These are phyloP conservation scores for Ormyrus thymus DNA, from an alignment of 2,888 invertebrate species.

Conservation along the genomic window DNA sequence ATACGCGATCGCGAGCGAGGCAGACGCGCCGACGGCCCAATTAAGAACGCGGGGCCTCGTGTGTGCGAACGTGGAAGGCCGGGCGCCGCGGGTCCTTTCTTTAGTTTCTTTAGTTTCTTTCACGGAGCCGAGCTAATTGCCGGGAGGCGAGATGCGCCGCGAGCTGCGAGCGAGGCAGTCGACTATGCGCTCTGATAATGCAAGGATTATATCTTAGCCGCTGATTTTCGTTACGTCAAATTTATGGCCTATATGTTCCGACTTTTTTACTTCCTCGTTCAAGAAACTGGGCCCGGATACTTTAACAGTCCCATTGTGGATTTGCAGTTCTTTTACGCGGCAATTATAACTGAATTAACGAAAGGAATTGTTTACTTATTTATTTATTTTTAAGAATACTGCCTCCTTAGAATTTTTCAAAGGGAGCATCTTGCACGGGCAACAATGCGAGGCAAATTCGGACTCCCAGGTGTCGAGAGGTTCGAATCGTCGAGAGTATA, in stretches of 20 bases:
- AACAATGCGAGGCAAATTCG: no score
- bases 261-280: no score
- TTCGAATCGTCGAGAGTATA: no score
- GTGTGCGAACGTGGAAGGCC: background rate
- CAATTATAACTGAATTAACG: no score
- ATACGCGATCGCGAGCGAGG: conserved; percentile 67
- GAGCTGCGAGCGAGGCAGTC: background rate
- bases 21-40: conserved; percentile 49
- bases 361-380: background rate
- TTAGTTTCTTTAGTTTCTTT: background rate
- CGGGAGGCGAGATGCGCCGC: background rate
- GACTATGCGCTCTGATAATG: conserved; percentile 50
- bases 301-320: no score
- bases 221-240: conserved; percentile 33
- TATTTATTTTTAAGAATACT: background rate
- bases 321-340: no score
- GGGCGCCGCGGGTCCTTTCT: background rate
- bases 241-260: background rate
- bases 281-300: no score
- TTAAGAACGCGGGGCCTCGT: conserved; percentile 20
- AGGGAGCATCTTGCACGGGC: no score
- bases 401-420: no score
- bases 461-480: no score
- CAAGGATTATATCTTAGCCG: conserved; percentile 1
- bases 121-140: background rate